These are phyloP conservation scores for Osmoderma eremita DNA, from an alignment of 2,888 invertebrate genomes.

Conservation along the genomic window DNA sequence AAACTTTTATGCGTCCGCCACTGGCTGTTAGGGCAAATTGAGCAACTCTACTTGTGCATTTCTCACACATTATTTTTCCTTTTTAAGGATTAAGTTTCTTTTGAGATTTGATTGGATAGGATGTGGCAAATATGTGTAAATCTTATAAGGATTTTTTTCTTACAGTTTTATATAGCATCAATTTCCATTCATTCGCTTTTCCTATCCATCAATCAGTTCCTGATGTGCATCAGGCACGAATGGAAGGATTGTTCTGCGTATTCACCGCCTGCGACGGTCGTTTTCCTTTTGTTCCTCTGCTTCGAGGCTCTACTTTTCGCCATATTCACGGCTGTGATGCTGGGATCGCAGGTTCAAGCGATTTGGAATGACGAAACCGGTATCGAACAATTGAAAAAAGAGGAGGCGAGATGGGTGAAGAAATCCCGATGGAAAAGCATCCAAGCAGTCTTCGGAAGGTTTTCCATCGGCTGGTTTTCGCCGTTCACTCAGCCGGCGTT, in stretches of 20 bases:
- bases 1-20: too few species aligned
- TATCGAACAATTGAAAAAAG: conserved; percentile 96
- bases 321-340: conserved; percentile 97
- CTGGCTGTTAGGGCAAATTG: too few species aligned
- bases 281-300: conserved; percentile 88
- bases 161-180: conserved; percentile 96
- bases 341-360: conserved; percentile 94
- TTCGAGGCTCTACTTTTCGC: conserved; percentile 97
- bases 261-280: conserved; percentile 95
- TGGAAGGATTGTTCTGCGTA: conserved; percentile 95
- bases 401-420: conserved; percentile 92
- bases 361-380: conserved; percentile 99
- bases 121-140: background rate
- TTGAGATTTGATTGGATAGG: too few species aligned
- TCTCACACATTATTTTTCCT: too few species aligned
- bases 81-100: too few species aligned
- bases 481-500: conserved; percentile 87
- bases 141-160: conserved; percentile 51
- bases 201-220: conserved; percentile 91
- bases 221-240: conserved; percentile 90
- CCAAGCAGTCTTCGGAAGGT: conserved; percentile 96
- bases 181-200: conserved; percentile 94
- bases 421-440: conserved; percentile 95
- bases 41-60: too few species aligned
- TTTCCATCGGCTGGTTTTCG: conserved; percentile 94